Base-by-base conservation (phyloP, 35 echinoderm and acorn worm species). In the Stichopus chloronotus region DNA sequence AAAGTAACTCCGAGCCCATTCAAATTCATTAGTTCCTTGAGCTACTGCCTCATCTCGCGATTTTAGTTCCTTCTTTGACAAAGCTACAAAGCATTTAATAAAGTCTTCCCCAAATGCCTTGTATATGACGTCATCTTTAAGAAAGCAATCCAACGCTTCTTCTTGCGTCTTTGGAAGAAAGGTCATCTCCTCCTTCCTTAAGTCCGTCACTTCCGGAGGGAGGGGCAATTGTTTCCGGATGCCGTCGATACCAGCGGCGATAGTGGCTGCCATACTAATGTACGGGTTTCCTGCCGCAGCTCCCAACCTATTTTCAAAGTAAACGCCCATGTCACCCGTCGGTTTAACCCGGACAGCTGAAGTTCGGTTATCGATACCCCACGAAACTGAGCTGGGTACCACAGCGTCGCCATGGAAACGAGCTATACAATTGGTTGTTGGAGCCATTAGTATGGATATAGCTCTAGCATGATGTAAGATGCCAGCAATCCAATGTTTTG, bases 221-320 rank as follows among this genome's bases (percentile, higher is more conserved):
- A 92, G 91, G 23, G 78, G 79, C 58, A 95, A 43, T 61, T 93
- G 63, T 17, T 72, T 87, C 17, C 61, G 93, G 83, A 95, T 93
- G 24, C 94, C 94, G 55, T 98, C 96, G 10, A 98, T 93, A 1
- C 96, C 96, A 17, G 96, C 96, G 23, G 96, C 96, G 16, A 98
- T 71, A 11, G 93, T 94, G 4, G 94, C 96, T 11, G 94, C 96
- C 57, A 98, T 57, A 19, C 57, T 88, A 22, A 98, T 84, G 79
- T 98, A 98, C 59, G 96, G 96, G 59, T 98, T 96, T 30, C 92
- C 90, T n/a, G 65, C 94, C 52, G 95, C 95, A 13, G 94, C 94
- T 23, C 95, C 96, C 88, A 98, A 77, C 14, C 96, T 78, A 21
- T 98, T 94, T 88, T 98, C 96, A 59, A 98, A 71, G 69, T 96